Evolutionary conservation across 2,888 invertebrate genomes (phyloP), one percentile per base, ranked within the genome.

Genomic region (Miltochrista miniata): DNA sequence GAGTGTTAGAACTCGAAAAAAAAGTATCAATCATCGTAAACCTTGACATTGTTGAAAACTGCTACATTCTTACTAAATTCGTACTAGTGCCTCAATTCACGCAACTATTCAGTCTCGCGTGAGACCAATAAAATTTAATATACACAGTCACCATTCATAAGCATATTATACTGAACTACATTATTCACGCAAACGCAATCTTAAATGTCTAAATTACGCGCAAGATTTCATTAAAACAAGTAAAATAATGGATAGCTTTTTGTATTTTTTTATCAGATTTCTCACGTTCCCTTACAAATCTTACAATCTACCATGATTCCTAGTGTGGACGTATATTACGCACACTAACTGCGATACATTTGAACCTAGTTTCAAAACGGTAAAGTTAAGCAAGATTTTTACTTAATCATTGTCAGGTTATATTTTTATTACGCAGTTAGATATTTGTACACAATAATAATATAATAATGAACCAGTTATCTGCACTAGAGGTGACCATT

Each of bases 361-460:
- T 44, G 51, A 41, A 55, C 55, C 60, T 54, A 54, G 54, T 67
- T 67, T 62, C 68, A 56, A 40, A 59, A 64, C 55, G 44, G 38
- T 40, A 4, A 29, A n/a, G 24, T 39, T 12, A 24, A 12, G 36
- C 14, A 36, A 36, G 14, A 36, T 36, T 36, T 36, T 36, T 15
- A 3, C 15, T 3, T 7, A 36, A 36, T 36, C 14, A 13, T 36
- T 5, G 13, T 36, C 14, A 36, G 18, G 18, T 24, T 24, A 24
- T 24, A 24, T 2, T 24, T 36, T 36, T 13, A 36, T 9, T 15
- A 10, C 13, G 5, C 13, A 10, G 36, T 36, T 8, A 36, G 3
- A 7, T 13, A 13, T 36, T 36, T 36, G 13, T 13, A 36, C 14
- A 36, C 36, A 2, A 36, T 36, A 9, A 24, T 24, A 24, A 2